These are phyloP conservation scores for Arrhopalites spinosus DNA, from an alignment of 2,888 invertebrate genomes.

Conservation along the genomic window DNA sequence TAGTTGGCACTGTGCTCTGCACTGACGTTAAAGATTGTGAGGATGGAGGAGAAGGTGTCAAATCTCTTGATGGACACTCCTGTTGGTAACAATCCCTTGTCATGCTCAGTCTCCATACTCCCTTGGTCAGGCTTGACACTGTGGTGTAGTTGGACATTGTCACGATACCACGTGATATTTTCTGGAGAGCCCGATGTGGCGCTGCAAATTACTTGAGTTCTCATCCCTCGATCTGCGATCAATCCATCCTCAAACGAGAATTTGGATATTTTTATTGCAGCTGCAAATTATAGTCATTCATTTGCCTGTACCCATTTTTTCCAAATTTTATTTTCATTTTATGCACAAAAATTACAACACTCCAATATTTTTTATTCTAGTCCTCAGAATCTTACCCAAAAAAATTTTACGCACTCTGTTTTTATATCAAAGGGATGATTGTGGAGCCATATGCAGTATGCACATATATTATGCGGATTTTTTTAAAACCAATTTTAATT, in stretches of 20 bases:
- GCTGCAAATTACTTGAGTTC: slow-evolving; percentile 58
- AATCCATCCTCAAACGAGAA: slow-evolving; percentile 60
- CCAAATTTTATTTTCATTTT: background rate
- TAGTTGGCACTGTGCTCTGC: slow-evolving; percentile 67
- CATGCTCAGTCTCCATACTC: background rate
- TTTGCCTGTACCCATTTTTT: background rate
- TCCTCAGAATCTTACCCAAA: too few species aligned
- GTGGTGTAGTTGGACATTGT: slow-evolving; percentile 46
- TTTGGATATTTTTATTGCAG: slow-evolving; percentile 59
- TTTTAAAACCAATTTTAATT: background rate
- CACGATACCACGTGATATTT: slow-evolving; percentile 45
- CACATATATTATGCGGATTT: background rate
- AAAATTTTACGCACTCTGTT: background rate
- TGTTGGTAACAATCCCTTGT: slow-evolving; percentile 40
- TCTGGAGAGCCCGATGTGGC: slow-evolving; percentile 56
- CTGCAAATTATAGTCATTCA: slow-evolving; percentile 52
- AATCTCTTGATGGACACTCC: slow-evolving; percentile 66
- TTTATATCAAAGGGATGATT: background rate
- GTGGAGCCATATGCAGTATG: background rate
- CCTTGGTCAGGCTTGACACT: background rate
- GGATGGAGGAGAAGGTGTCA: slow-evolving; percentile 67
- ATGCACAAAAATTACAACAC: background rate
- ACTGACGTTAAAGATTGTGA: slow-evolving; percentile 67
- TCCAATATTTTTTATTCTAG: too few species aligned
- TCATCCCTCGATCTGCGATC: slow-evolving; percentile 57